phyloP scores from a whole-genome alignment of 2,797 vertebrate genomes.

The Enteromius trimaculatus region DNA sequence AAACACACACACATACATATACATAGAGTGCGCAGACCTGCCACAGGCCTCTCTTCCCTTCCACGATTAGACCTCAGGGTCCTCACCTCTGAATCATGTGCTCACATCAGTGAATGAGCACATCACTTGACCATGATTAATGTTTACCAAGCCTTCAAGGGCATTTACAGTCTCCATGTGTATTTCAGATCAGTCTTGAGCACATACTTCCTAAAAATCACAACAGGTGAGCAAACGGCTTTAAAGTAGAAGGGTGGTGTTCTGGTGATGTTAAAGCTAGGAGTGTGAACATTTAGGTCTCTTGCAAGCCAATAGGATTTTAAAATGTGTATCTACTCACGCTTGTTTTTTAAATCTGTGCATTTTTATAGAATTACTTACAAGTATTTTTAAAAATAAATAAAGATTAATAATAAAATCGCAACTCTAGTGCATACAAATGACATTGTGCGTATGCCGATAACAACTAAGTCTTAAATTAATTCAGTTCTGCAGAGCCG shows the following conservation, averaged over 20 bases:
- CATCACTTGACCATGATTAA: conserved; percentile 3
- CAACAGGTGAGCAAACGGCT: not conserved
- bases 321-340: not conserved
- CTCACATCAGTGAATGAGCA: conserved; percentile 1
- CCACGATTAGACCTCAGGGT: conserved; percentile 9
- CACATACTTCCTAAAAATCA: not conserved
- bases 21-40: not conserved
- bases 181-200: not conserved
- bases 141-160: conserved; percentile 5
- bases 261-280: not conserved
- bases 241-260: not conserved
- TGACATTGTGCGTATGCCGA: not conserved
- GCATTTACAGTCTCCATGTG: not conserved
- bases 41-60: not conserved
- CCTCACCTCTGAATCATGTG: conserved; percentile 14
- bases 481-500: not conserved
- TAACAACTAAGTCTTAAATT: not conserved
- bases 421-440: not conserved
- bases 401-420: not conserved
- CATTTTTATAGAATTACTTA: no score
- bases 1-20: conserved; percentile 11
- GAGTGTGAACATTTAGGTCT: not conserved
- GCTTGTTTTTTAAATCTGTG: not conserved
- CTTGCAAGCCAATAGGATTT: not conserved
- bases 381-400: not conserved